Conservation (phyloP, 2,888 invertebrate species). For the Meta bourneti region DNA sequence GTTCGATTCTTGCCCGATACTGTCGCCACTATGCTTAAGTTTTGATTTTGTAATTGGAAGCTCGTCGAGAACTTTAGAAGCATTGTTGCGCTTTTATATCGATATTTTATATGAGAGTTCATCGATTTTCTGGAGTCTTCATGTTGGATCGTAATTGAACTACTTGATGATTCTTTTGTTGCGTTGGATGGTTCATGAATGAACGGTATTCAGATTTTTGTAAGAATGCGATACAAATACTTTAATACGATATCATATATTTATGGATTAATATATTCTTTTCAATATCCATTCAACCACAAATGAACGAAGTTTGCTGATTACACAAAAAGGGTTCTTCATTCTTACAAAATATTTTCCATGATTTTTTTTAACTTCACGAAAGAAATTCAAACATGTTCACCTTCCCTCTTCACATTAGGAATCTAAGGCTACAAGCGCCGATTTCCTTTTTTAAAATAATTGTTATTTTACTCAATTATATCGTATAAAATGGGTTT, state of each 20-base stretch:
- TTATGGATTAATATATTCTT: not conserved
- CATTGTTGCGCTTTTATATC: constrained; percentile 49
- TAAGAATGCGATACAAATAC: not conserved
- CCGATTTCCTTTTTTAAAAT: no score
- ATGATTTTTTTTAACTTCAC: no score
- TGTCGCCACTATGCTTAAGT: not conserved
- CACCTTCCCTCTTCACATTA: no score
- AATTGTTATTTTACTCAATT: no score
- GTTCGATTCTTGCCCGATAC: not conserved
- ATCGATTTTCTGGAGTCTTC: constrained; percentile 25
- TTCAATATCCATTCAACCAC: not conserved
- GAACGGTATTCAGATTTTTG: constrained; percentile 1
- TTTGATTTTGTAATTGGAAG: constrained; percentile 22
- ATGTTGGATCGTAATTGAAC: not conserved
- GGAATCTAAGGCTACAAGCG: no score
- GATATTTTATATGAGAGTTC: constrained; percentile 48
- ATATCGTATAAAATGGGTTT: no score
- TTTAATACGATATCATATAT: not conserved
- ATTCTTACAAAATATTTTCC: no score
- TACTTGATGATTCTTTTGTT: constrained; percentile 28
- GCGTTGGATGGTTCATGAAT: not conserved
- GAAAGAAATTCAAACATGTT: no score
- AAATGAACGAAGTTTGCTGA: no score
- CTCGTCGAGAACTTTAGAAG: constrained; percentile 7
- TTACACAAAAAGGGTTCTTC: no score